Conservation (phyloP, 2,113 vertebrate species). For the Laticauda laticaudata region DNA sequence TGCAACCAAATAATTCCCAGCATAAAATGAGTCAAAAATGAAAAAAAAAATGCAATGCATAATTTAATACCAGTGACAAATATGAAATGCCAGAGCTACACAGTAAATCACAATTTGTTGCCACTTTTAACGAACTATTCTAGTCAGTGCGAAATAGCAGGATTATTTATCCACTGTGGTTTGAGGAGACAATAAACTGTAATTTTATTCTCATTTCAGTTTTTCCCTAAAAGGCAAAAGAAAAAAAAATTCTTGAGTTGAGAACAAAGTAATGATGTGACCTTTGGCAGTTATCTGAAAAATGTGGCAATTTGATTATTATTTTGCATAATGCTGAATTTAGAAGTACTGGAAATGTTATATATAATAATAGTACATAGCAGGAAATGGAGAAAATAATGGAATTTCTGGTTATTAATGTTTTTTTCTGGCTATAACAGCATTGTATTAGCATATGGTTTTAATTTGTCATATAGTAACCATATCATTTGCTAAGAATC, state of each 20-base stretch:
- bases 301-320: constrained; percentile 31
- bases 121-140: constrained; percentile 50
- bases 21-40: constrained; percentile 61
- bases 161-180: constrained; percentile 54
- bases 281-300: constrained; percentile 31
- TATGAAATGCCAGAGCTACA: constrained; percentile 42
- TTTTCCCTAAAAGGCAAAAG: constrained; percentile 37
- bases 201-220: constrained; percentile 43
- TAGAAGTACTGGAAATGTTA: background rate
- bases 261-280: constrained; percentile 22
- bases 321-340: constrained; percentile 25
- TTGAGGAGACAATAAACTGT: constrained; percentile 51
- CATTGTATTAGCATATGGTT: constrained; percentile 18
- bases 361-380: constrained; percentile 3
- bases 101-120: constrained; percentile 55
- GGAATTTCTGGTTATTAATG: background rate
- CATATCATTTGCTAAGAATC: background rate
- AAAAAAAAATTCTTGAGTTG: constrained; percentile 50
- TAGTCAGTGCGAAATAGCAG: constrained; percentile 28
- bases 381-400: background rate
- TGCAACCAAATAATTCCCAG: constrained; percentile 65
- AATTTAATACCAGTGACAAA: constrained; percentile 40
- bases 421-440: background rate
- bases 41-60: constrained; percentile 40
- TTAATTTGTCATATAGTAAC: constrained; percentile 10